Conservation (phyloP, 2,888 invertebrate species). For the Gonocerus acuteangulatus region DNA sequence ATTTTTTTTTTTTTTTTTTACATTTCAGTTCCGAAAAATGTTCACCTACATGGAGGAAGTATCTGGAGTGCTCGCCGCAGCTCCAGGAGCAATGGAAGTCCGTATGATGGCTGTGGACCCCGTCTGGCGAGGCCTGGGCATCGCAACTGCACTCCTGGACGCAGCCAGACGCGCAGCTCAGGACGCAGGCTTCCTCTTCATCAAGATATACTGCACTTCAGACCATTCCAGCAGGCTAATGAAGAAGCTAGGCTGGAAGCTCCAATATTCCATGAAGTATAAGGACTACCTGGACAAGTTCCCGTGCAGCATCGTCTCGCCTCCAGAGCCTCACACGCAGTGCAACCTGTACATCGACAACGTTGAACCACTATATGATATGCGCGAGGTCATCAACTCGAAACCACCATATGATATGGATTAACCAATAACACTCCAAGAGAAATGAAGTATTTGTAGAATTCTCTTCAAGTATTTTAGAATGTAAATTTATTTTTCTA, state of each 20-base stretch:
- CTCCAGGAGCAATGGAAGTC: conserved; percentile 29
- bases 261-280: conserved; percentile 27
- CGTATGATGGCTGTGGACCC: conserved; percentile 27
- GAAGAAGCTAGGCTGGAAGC: conserved; percentile 28
- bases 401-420: too few species aligned
- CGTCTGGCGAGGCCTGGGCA: conserved; percentile 22
- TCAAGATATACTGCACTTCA: conserved; percentile 31
- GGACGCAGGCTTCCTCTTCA: conserved; percentile 10
- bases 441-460: too few species aligned
- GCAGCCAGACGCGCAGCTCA: conserved; percentile 8
- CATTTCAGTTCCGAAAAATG: conserved; percentile 30
- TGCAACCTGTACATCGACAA: conserved; percentile 24
- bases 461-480: too few species aligned
- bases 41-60: conserved; percentile 30
- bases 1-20: too few species aligned
- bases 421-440: too few species aligned
- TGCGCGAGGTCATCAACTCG: too few species aligned
- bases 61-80: conserved; percentile 14
- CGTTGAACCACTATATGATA: not conserved
- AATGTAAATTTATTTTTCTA: too few species aligned
- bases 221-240: conserved; percentile 21
- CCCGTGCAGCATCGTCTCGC: not conserved
- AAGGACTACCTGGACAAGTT: conserved; percentile 19
- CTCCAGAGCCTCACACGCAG: conserved; percentile 22
- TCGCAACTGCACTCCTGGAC: conserved; percentile 24